phyloP scores from a whole-genome alignment of 2,888 invertebrate genomes.

The Agriopis leucophaearia region DNA sequence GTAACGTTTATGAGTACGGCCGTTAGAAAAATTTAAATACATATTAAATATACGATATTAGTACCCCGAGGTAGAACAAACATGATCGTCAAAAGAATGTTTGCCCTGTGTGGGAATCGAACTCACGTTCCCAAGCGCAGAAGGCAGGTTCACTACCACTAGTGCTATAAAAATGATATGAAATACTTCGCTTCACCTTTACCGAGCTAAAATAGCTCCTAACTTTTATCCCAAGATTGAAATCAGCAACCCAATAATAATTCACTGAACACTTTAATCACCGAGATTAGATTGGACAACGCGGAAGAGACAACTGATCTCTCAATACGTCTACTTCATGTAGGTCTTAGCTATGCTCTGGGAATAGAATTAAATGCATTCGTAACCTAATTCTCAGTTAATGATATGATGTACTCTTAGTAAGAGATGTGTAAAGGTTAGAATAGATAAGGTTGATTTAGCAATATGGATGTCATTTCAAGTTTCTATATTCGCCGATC shows the following conservation, averaged over 20 bases:
- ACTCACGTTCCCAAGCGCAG: no score
- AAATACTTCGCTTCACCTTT: neutral
- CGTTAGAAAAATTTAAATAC: no score
- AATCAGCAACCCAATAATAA: conserved; percentile 1
- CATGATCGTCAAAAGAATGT: no score
- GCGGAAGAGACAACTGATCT: conserved; percentile 20
- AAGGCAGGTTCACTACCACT: no score
- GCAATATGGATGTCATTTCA: neutral
- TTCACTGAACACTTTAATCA: neutral
- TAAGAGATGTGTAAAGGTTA: conserved; percentile 13
- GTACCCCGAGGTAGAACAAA: no score
- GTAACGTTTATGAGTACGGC: no score
- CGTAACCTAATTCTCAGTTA: conserved; percentile 43
- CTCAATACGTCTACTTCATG: conserved; percentile 7
- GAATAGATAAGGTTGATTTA: conserved; percentile 1
- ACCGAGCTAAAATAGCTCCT: neutral
- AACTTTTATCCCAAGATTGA: neutral
- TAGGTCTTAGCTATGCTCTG: conserved; percentile 28
- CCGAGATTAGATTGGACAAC: conserved; percentile 1
- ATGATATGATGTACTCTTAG: conserved; percentile 19
- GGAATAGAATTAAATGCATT: conserved; percentile 44
- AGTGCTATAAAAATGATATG: no score
- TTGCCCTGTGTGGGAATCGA: no score
- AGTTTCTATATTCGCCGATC: no score
- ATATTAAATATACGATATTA: no score